These are phyloP conservation scores for human DNA, from an alignment of 2,113 vertebrate genomes.

Conservation along the genomic window GRCh38 chr2:228929501-228930000, in stretches of 20 bases:
- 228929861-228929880: not conserved
- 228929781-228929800: not conserved
- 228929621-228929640: conserved; percentile 24
- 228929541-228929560: not conserved
- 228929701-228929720: not conserved
- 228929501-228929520: not conserved
- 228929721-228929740: not conserved
- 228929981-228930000: not conserved
- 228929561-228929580: not conserved
- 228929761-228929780: not conserved
- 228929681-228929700: not conserved
- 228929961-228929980: not conserved
- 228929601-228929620: not conserved
- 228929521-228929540: conserved; percentile 15
- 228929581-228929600: not conserved
- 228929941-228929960: not conserved
- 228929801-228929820: not conserved
- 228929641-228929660: not conserved
- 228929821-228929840: not conserved
- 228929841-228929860: not conserved
- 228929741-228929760: not conserved
- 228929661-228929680: not conserved
- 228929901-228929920: not conserved
- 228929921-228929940: not conserved
- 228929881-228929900: not conserved